Evolutionary conservation across 1,140 invertebrate genomes (phyloP).

Genomic region (Mesaphorura yosii): DNA sequence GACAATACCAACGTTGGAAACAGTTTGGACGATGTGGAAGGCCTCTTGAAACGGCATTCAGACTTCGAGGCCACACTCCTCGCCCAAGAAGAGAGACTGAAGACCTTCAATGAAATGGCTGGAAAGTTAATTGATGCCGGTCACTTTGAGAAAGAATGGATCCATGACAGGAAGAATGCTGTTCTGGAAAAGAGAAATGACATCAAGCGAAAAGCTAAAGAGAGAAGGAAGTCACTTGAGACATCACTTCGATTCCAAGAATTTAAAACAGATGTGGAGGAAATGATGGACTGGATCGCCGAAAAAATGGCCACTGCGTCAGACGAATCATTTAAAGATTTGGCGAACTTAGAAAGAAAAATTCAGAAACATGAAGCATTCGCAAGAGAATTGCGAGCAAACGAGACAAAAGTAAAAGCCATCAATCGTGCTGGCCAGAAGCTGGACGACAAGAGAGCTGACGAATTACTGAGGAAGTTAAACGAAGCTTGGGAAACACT

Average conservation of each 20-base stretch:
- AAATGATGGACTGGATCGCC: slow-evolving; percentile 74
- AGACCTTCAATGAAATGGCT: slow-evolving; percentile 72
- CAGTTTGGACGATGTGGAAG: slow-evolving; percentile 87
- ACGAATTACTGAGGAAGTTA: slow-evolving; percentile 43
- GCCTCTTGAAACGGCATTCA: slow-evolving; percentile 81
- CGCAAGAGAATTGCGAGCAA: slow-evolving; percentile 82
- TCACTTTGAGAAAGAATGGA: slow-evolving; percentile 75
- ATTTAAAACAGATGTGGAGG: slow-evolving; percentile 78
- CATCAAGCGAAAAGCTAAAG: slow-evolving; percentile 61
- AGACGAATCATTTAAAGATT: slow-evolving; percentile 85
- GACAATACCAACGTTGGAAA: slow-evolving; percentile 77
- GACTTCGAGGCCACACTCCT: slow-evolving; percentile 87
- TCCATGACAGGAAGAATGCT: slow-evolving; percentile 59
- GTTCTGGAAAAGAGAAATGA: slow-evolving; percentile 56
- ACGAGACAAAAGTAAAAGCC: slow-evolving; percentile 71
- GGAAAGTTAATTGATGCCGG: slow-evolving; percentile 66
- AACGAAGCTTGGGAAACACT: slow-evolving; percentile 62
- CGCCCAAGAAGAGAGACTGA: slow-evolving; percentile 85
- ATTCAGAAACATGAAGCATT: slow-evolving; percentile 96
- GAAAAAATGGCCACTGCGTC: slow-evolving; percentile 83
- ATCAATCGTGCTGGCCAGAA: slow-evolving; percentile 67
- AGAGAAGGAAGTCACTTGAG: slow-evolving; percentile 55
- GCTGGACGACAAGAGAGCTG: slow-evolving; percentile 51
- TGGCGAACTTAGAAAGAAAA: slow-evolving; percentile 82
- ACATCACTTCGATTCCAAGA: slow-evolving; percentile 70